Base-by-base conservation (phyloP, 2,113 vertebrate genomes). In the Neotoma lepida region DNA sequence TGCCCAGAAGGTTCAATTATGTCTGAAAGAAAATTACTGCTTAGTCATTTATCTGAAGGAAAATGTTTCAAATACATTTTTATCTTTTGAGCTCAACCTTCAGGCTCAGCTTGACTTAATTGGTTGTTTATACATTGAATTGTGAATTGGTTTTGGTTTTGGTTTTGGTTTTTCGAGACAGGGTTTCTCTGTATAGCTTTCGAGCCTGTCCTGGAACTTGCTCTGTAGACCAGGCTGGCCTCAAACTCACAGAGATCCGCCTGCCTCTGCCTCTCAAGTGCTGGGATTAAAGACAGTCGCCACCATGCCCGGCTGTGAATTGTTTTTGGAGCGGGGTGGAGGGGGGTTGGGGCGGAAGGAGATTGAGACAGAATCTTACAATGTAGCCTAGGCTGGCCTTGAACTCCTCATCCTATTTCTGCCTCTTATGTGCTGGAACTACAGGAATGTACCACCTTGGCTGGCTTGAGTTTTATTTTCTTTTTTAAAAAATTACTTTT, bases 11-110 rank as follows among this genome's bases (percentile, higher is more conserved):
- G 39, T 63, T 94, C 71, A 73, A 14, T 89, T 92, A 35, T 76
- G 28, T 88, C 74, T 94, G 3, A 61, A 6, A 76, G 86, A 80
- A 80, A 87, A 96, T 96, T 64, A 71, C 58, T 86, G 74, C 93
- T 91, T 95, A 95, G 96, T 96, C 92, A 95, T 87, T 91, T 94
- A 63, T 82, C 73, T 35, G 17, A 81, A 91, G 84, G 74, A 86
- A 85, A 88, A 76, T 46, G n/a, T 76, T 51, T 82, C 70, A 66
- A 73, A 70, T 51, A 12, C 61, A 81, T 88, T 63, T 54, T 56
- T 56, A 14, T 44, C 93, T 76, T 54, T 39, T 49, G 64, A 95
- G 58, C 41, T 88, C 22, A 71, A 17, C 78, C 44, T 88, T 54
- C 54, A 80, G 73, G 24, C n/a, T 33, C 51, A 74, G 56, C 49